Percentiles rank a stretch among this genome's conserved stretches.
Conservation (phyloP, 2,113 vertebrate genomes). For the Callipepla californica region DNA sequence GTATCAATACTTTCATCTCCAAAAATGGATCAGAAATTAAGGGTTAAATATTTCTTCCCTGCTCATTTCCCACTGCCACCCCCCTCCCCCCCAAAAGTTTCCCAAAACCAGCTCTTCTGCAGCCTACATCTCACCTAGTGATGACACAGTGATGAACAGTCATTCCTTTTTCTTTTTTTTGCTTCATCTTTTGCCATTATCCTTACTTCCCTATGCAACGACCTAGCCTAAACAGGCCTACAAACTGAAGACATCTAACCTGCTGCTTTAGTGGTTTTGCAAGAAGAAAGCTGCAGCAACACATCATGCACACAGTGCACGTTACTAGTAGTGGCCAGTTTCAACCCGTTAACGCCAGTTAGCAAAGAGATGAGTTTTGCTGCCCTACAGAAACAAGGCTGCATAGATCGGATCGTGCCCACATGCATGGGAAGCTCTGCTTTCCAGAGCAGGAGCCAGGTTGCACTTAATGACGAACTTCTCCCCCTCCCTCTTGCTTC, state of each 20-base stretch:
- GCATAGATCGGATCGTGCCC: background rate
- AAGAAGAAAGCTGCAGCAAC: background rate
- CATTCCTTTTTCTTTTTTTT: background rate
- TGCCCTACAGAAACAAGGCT: background rate
- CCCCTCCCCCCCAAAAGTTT: background rate
- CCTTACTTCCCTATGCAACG: background rate
- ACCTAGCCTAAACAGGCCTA: background rate
- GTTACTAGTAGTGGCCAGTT: background rate
- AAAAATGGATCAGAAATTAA: background rate
- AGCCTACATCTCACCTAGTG: background rate
- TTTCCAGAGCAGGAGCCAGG: background rate
- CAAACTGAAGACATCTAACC: background rate
- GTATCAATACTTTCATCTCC: background rate
- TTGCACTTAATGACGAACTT: slow-evolving; percentile 8
- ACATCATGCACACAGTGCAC: background rate
- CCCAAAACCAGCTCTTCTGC: background rate
- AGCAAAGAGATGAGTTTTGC: background rate
- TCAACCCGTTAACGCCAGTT: background rate
- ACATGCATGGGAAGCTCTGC: background rate
- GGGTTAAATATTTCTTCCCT: background rate
- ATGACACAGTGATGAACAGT: background rate
- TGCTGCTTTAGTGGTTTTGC: background rate
- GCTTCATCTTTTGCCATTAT: background rate
- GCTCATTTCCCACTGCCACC: too few species aligned
- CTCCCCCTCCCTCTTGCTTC: background rate